Percentiles rank a stretch among this genome's conserved stretches.
phyloP scores from a whole-genome alignment of 2,113 vertebrate genomes.

The Neogobius melanostomus region DNA sequence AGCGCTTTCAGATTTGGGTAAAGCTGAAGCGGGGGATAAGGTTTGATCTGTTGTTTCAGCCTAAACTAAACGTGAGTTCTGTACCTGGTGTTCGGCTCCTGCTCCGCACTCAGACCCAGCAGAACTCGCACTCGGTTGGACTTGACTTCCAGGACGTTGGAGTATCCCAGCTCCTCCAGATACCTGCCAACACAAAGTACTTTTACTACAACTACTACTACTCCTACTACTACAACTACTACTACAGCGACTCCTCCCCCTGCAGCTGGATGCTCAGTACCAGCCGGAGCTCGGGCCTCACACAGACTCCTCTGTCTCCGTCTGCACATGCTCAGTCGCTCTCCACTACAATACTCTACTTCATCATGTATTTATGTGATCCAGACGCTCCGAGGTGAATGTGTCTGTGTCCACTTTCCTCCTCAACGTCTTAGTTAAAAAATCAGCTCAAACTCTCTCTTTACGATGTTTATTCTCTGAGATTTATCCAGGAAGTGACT shows the following conservation, averaged over 20 bases:
- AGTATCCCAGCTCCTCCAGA: conserved; percentile 95
- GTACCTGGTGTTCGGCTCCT: conserved; percentile 55
- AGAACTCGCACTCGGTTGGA: conserved; percentile 90
- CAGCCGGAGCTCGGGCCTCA: not conserved
- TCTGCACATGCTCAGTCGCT: conserved; percentile 3
- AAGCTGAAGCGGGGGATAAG: too few species aligned
- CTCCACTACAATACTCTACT: not conserved
- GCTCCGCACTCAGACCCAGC: conserved; percentile 83
- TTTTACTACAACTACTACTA: not conserved
- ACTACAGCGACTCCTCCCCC: not conserved
- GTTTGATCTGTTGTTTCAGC: too few species aligned
- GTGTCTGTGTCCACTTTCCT: too few species aligned
- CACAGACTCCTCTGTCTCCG: not conserved
- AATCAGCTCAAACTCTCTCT: too few species aligned
- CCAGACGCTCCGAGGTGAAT: too few species aligned
- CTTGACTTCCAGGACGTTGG: conserved; percentile 94
- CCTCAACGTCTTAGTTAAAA: too few species aligned
- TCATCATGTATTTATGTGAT: too few species aligned
- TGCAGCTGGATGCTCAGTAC: not conserved
- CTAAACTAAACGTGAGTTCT: too few species aligned
- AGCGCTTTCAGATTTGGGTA: too few species aligned
- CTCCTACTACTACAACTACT: not conserved
- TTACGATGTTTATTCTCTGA: too few species aligned
- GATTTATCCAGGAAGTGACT: too few species aligned
- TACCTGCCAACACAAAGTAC: conserved; percentile 77